phyloP scores from a whole-genome alignment of 2,113 vertebrate species.

The Hippopotamus amphibius region DNA sequence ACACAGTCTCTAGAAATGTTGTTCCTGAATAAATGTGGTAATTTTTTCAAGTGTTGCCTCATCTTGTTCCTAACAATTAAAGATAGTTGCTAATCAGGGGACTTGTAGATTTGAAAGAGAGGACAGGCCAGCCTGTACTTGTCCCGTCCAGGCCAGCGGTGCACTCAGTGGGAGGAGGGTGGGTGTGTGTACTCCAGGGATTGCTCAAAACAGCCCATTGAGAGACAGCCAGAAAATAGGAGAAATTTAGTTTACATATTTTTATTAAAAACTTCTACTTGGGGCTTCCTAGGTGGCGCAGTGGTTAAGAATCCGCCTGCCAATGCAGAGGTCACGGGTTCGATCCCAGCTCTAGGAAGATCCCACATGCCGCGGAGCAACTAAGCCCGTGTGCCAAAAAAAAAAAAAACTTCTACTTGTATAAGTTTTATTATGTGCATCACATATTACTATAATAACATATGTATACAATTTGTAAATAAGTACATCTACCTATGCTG shows the following conservation, averaged over 20 bases:
- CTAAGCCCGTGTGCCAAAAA: too few relatives aligned
- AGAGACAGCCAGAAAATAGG: not conserved
- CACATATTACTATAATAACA: not conserved
- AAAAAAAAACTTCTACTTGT: not conserved
- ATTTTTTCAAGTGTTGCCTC: not conserved
- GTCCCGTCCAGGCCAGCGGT: not conserved
- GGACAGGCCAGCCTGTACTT: not conserved
- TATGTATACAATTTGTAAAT: not conserved
- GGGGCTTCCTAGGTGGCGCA: too few relatives aligned
- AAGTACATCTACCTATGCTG: not conserved
- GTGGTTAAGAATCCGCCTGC: too few relatives aligned
- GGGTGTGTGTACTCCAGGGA: not conserved
- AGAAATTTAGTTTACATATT: not conserved
- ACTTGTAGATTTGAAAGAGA: not conserved
- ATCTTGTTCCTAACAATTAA: constrained; percentile 28
- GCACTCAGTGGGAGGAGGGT: too few relatives aligned
- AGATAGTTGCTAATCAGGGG: not conserved
- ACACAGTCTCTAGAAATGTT: not conserved
- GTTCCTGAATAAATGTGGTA: not conserved
- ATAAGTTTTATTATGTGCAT: not conserved
- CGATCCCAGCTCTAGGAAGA: too few relatives aligned
- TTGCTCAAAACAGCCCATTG: not conserved
- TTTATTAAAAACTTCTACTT: not conserved
- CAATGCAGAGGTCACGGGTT: too few relatives aligned
- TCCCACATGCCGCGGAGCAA: too few relatives aligned